Evolutionary conservation across 2,797 vertebrate species (phyloP), one percentile per base, ranked within the genome.

Genomic region (Apogon hyalosoma): DNA sequence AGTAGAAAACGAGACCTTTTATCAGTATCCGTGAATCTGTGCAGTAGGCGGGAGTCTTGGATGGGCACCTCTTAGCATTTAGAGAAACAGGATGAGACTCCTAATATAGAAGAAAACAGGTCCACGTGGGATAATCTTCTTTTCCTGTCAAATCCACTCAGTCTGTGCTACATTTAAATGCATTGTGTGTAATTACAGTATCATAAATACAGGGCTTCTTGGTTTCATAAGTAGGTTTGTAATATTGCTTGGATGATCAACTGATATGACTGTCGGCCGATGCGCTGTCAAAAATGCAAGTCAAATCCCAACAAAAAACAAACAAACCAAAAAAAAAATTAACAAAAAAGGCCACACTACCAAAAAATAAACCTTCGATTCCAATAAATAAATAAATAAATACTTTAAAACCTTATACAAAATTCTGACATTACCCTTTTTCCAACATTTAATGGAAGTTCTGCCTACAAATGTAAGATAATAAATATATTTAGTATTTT

Each of bases 321-420:
- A 79, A 73, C 3, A 8, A 36, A 36, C 31, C 46, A 39, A 73
- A 52, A 1, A 65, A 70, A n/a, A 0, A 31, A 68, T 70, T 24
- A 40, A 38, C 19, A 73, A 69, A 77, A 90, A 93, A 93, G 88
- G 88, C 90, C 92, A 91, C 90, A 84, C 89, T 90, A 90, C 87
- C 82, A 78, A 88, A 90, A 91, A 91, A 92, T 85, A 88, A 90
- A 83, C 69, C 78, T 90, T 88, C 79, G 80, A 78, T 90, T 93
- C 74, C 83, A 84, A 88, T 90, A 91, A 92, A 94, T 93, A 93
- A 94, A 94, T 93, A 93, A 94, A 94, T 93, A 93, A 90, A 93
- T 91, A 93, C 73, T 94, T 91, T 78, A 88, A 91, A 94, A 92
- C 76, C 76, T 90, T 78, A 84, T 94, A 94, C 83, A 95, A 95